Evolutionary conservation across 2,113 vertebrate species (phyloP).

Genomic region (Tachuris rubrigastra): DNA sequence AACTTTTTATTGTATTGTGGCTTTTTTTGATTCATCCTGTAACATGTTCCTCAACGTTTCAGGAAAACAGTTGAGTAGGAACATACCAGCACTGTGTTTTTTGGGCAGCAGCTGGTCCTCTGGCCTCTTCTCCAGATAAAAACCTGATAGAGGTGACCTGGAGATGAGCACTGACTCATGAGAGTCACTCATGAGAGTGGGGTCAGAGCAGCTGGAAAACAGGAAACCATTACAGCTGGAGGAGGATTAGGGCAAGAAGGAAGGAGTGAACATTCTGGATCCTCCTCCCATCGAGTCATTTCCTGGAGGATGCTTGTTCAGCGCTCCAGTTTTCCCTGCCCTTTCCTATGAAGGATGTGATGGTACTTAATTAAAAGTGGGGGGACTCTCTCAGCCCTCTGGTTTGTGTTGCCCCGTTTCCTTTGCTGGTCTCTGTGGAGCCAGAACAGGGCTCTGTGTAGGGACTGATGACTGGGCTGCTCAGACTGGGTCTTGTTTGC

Average conservation of each 20-base stretch:
- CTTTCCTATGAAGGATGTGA: neutral
- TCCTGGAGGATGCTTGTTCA: constrained; percentile 12
- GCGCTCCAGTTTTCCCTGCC: neutral
- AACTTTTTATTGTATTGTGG: neutral
- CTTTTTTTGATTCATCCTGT: neutral
- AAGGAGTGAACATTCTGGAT: neutral
- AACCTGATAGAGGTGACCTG: neutral
- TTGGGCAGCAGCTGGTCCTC: neutral
- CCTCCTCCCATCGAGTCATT: constrained; percentile 4
- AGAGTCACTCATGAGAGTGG: too few relatives aligned
- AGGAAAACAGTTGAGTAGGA: neutral
- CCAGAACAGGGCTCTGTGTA: neutral
- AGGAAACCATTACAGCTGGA: constrained; percentile 47
- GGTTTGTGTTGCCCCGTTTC: neutral
- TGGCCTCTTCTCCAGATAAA: neutral
- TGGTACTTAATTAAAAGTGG: neutral
- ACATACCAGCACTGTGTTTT: neutral
- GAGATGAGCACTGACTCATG: constrained; percentile 13
- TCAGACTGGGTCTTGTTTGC: neutral
- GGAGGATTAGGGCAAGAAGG: neutral
- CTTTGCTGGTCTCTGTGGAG: neutral
- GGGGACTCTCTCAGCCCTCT: neutral
- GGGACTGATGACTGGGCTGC: neutral
- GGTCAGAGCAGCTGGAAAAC: constrained; percentile 33
- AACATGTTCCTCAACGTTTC: neutral